Percentiles rank a stretch among this genome's conserved stretches.
These are phyloP conservation scores for Climacteris rufus DNA, from an alignment of 2,113 vertebrate species.

Conservation along the genomic window DNA sequence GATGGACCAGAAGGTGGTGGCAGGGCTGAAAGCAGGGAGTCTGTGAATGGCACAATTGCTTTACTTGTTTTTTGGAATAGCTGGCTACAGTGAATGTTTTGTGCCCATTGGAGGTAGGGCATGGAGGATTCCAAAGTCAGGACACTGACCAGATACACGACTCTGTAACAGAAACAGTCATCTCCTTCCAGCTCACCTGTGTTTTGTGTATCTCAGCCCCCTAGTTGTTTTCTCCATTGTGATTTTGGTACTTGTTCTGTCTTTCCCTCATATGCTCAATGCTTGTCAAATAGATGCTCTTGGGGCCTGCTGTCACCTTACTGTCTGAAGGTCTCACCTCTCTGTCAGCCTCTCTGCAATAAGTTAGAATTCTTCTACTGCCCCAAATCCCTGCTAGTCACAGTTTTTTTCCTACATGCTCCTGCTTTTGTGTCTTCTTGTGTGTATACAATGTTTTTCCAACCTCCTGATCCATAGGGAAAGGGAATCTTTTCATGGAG, in stretches of 20 bases:
- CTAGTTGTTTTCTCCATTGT: neutral
- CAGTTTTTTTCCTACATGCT: neutral
- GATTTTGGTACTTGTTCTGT: neutral
- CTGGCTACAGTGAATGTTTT: neutral
- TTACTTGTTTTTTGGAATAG: neutral
- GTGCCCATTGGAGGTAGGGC: fast-evolving
- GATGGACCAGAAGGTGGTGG: neutral
- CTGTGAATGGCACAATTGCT: neutral
- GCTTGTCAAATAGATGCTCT: neutral
- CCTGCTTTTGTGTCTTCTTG: neutral
- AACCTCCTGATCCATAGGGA: neutral
- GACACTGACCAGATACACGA: neutral
- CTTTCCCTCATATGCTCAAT: neutral
- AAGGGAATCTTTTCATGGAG: neutral
- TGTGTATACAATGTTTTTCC: neutral
- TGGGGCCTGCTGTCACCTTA: neutral
- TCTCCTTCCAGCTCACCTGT: neutral
- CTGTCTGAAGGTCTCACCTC: neutral
- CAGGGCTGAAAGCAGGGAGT: neutral
- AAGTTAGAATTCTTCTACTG: neutral
- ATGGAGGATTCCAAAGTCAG: neutral
- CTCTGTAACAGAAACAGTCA: neutral
- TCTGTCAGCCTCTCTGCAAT: neutral
- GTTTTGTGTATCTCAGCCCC: neutral
- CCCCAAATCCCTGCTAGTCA: neutral